Evolutionary conservation across 2,888 invertebrate species (phyloP).

Genomic region (Drosophila setosimentum): DNA sequence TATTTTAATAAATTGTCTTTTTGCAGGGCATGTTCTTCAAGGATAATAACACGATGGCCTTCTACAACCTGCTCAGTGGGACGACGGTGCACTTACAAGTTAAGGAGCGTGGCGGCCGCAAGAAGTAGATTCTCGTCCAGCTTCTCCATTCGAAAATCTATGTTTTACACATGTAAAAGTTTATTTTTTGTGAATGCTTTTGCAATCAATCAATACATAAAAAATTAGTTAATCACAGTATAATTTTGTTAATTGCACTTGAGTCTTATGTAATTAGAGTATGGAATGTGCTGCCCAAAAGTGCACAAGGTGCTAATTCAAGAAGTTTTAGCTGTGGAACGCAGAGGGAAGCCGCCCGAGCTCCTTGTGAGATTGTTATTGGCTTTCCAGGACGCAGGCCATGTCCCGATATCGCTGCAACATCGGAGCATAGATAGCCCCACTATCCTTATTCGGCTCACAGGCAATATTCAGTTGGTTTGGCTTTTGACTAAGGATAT

Average conservation of each 20-base stretch:
- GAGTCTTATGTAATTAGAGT: constrained; percentile 43
- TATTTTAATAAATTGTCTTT: background rate
- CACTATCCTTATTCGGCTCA: constrained; percentile 90
- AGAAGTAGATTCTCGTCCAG: constrained; percentile 89
- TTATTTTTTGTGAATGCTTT: constrained; percentile 60
- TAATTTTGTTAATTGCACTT: constrained; percentile 76
- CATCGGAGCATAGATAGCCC: constrained; percentile 91
- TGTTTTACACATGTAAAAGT: constrained; percentile 47
- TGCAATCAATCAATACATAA: constrained; percentile 65
- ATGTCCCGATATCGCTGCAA: constrained; percentile 88
- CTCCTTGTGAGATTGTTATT: constrained; percentile 13
- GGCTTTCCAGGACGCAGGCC: constrained; percentile 76
- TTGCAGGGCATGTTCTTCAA: constrained; percentile 98
- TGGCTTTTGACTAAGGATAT: constrained; percentile 80
- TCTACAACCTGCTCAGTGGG: constrained; percentile 96
- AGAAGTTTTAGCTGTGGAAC: constrained; percentile 10
- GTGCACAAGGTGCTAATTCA: constrained; percentile 14
- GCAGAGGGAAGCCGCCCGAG: background rate
- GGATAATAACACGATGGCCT: constrained; percentile 97
- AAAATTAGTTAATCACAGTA: constrained; percentile 69
- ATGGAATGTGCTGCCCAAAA: constrained; percentile 38
- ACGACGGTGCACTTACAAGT: constrained; percentile 94
- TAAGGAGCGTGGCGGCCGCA: constrained; percentile 98
- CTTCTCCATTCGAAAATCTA: background rate
- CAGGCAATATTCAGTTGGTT: constrained; percentile 87